A percentile compares a stretch with the other conserved stretches of the same genome.
These are phyloP conservation scores for Leptothorax acervorum DNA, from an alignment of 2,888 invertebrate genomes.

Conservation along the genomic window DNA sequence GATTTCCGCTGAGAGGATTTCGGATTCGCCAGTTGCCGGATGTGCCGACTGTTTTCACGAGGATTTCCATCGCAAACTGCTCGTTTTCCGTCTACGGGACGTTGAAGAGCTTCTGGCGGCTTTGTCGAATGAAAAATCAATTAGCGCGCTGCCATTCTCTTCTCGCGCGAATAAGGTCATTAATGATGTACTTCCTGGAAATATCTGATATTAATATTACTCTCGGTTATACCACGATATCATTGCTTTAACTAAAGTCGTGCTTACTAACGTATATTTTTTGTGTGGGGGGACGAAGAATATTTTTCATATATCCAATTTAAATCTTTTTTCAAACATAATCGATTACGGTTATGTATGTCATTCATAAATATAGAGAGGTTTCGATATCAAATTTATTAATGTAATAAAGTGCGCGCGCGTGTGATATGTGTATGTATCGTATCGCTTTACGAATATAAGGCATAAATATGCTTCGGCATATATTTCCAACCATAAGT, in stretches of 20 bases:
- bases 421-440: not conserved
- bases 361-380: not conserved
- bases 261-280: not conserved
- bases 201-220: constrained; percentile 26
- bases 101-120: constrained; percentile 43
- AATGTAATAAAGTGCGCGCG: not conserved
- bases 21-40: constrained; percentile 36
- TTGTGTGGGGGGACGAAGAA: not conserved
- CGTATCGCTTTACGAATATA: not conserved
- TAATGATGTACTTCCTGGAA: constrained; percentile 33
- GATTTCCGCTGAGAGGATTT: constrained; percentile 62
- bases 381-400: not conserved
- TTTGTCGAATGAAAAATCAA: constrained; percentile 58
- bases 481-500: not conserved
- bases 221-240: not conserved
- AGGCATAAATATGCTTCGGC: not conserved
- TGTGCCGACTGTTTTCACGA: constrained; percentile 58
- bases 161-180: constrained; percentile 3
- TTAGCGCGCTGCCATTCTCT: constrained; percentile 50
- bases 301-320: not conserved
- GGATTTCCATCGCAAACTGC: constrained; percentile 46
- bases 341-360: not conserved
- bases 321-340: not conserved
- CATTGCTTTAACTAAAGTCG: not conserved
- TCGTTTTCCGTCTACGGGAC: constrained; percentile 50